Evolutionary conservation across 37 sponge, comb jelly and placozoan species (phyloP), one percentile per base, ranked within the genome.

Genomic region (Beroe forskalii): DNA sequence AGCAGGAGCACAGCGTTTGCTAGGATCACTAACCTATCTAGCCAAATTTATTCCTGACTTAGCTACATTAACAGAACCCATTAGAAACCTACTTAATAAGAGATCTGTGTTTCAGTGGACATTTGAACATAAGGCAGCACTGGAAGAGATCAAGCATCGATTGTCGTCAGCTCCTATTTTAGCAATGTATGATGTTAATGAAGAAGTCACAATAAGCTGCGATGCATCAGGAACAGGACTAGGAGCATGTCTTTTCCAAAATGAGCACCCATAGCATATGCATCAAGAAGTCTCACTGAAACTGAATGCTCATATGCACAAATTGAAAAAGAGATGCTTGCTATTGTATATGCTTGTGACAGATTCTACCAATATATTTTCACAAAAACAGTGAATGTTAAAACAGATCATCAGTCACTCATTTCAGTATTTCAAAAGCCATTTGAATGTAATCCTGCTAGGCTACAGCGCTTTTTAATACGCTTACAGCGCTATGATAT

Each of bases 31-130:
- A 0, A 72, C 90, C 25, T 93, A 91, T 48, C 90, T 93, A 0
- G 41, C 72, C 32, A 90, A 90, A 31, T 93, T 93, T 42, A 23
- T 93, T 20, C 93, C 93, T 20, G 62, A 90, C 60, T 42, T 92
- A 23, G 37, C 90, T 27, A 61, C 62, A 32, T 17, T 92, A 62
- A 92, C 91, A 1, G 43, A 76, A 43, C 93, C 92, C 0, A 62
- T 93, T 27, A 14, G 91, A 63, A 75, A 44, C 14, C 93, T 93
- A 39, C 48, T 76, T 4, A 61, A 61, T 1, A 93, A 93, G 40
- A 91, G 92, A 23, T 36, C 44, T 2, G 67, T 20, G 30, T 93
- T 90, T 67, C 24, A 25, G 2, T 93, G 93, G 93, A 75, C 61
- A 33, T 67, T 32, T 3, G 37, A 33, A 0, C 91, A 93, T 55